phyloP scores from a whole-genome alignment of 2,113 vertebrate genomes.

The Buteo buteo region DNA sequence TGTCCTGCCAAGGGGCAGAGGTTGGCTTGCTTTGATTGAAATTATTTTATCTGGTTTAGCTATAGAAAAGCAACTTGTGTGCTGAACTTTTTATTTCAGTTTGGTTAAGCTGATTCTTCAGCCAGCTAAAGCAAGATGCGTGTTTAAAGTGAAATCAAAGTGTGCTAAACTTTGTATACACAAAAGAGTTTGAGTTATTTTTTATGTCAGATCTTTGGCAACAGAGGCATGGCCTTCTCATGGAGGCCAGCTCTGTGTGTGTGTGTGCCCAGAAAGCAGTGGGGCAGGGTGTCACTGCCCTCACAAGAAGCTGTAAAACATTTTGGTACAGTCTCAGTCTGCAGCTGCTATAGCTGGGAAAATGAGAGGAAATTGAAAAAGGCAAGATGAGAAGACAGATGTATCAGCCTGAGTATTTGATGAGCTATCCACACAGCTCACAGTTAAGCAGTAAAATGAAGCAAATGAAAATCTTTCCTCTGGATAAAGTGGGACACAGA shows the following conservation, averaged over 20 bases:
- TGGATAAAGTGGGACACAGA: background rate
- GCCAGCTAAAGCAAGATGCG: fast-evolving
- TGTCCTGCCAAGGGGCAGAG: background rate
- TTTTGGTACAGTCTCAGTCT: background rate
- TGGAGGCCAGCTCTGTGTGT: background rate
- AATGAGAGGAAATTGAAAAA: background rate
- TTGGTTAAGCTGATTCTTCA: background rate
- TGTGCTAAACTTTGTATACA: background rate
- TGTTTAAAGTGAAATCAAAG: background rate
- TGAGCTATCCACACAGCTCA: background rate
- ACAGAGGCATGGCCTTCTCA: background rate
- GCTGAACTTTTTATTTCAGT: background rate
- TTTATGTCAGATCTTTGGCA: background rate
- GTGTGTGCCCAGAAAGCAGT: background rate
- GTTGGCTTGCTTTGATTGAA: too few relatives aligned
- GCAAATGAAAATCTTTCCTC: background rate
- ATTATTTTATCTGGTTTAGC: background rate
- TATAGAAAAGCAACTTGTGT: background rate
- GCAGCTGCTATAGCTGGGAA: background rate
- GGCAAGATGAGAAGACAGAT: background rate
- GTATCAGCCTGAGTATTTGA: background rate
- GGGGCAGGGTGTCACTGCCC: background rate
- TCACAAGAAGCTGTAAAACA: background rate
- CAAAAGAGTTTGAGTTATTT: fast-evolving
- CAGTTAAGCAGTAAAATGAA: background rate